These are phyloP conservation scores for Drosophila mimica DNA, from an alignment of 2,888 invertebrate species.

Conservation along the genomic window DNA sequence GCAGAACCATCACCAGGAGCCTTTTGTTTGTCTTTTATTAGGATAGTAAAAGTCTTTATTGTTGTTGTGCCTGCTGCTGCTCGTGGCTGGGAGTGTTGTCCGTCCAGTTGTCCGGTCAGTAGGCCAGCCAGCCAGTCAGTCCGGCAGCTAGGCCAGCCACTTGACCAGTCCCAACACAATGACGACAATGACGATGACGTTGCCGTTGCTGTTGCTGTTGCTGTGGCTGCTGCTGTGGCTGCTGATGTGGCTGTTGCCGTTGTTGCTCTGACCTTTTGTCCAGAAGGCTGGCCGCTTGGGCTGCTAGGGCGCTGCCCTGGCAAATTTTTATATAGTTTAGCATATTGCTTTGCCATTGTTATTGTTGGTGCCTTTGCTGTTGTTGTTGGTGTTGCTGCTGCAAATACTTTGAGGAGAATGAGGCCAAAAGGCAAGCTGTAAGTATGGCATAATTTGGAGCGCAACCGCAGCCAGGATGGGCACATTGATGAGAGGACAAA, in stretches of 20 bases:
- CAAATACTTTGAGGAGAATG: constrained; percentile 69
- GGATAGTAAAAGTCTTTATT: constrained; percentile 83
- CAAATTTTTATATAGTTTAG: constrained; percentile 73
- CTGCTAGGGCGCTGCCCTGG: constrained; percentile 45
- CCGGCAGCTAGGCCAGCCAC: constrained; percentile 51
- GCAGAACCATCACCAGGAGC: constrained; percentile 56
- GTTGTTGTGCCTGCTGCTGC: constrained; percentile 56
- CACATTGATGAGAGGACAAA: constrained; percentile 47
- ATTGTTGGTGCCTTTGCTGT: constrained; percentile 19
- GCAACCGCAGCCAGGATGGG: constrained; percentile 44
- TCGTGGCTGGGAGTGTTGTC: constrained; percentile 33
- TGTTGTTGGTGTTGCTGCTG: constrained; percentile 46
- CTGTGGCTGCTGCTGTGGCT: not conserved
- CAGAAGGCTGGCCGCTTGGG: constrained; percentile 35
- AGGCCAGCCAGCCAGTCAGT: constrained; percentile 20
- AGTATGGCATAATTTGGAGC: constrained; percentile 69
- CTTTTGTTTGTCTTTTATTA: constrained; percentile 84
- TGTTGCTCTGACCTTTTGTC: constrained; percentile 67
- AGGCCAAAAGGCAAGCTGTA: constrained; percentile 70
- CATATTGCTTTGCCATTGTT: constrained; percentile 62
- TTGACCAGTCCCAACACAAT: constrained; percentile 71
- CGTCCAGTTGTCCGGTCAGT: constrained; percentile 13
- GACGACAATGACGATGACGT: constrained; percentile 72
- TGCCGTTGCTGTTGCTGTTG: constrained; percentile 28
- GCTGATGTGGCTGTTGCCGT: not conserved